Conservation (phyloP, 2,797 vertebrate species). For the Peromyscus aztecus region DNA sequence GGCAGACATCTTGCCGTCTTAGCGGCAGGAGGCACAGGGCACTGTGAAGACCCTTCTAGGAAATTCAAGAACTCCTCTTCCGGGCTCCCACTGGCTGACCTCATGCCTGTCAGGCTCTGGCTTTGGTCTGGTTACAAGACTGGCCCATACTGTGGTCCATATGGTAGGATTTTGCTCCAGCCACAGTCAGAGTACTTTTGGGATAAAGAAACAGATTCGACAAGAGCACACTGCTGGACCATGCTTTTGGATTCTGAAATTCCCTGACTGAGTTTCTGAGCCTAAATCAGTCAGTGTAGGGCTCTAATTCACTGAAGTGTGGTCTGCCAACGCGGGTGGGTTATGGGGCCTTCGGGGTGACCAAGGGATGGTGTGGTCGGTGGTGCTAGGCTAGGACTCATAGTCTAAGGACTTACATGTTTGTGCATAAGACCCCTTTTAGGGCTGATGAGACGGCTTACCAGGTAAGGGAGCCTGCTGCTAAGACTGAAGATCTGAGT, state of each 20-base stretch:
- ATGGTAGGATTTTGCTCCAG: neutral
- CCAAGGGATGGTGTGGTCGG: neutral
- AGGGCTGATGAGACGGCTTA: neutral
- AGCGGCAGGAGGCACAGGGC: neutral
- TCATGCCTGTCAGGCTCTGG: neutral
- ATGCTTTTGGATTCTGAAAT: neutral
- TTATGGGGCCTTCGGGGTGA: neutral
- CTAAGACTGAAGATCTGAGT: neutral
- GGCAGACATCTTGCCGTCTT: neutral
- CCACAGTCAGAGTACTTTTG: neutral
- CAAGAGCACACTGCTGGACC: neutral
- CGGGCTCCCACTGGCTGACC: neutral
- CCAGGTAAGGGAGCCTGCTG: neutral
- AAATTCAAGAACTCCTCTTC: neutral
- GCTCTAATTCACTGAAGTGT: neutral
- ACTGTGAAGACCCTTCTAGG: slow-evolving; percentile 55
- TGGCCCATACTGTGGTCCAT: neutral
- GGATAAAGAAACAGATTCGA: neutral
- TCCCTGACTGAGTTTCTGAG: neutral
- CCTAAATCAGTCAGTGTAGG: neutral
- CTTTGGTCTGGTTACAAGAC: neutral
- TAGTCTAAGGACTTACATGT: neutral
- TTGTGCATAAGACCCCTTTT: neutral
- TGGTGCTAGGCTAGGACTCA: neutral
- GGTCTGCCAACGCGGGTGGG: neutral